A percentile compares a stretch with the other conserved stretches of the same genome.
Evolutionary conservation across 2,888 invertebrate species (phyloP).

Genomic region (Copidosoma aretas): DNA sequence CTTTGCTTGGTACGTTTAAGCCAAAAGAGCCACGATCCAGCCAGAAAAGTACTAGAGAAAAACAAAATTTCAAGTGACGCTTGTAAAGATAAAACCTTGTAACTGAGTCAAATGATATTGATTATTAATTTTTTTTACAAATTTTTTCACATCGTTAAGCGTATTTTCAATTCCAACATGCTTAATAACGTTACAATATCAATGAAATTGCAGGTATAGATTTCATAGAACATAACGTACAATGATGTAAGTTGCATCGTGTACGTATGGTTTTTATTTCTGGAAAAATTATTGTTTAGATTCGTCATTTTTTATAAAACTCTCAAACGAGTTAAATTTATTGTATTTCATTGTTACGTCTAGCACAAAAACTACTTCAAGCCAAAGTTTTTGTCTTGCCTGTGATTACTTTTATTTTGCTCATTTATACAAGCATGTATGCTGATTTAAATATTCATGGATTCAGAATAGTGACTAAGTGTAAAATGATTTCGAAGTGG

Average conservation of each 20-base stretch:
- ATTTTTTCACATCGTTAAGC: constrained; percentile 7
- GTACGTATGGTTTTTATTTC: constrained; percentile 37
- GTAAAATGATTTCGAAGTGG: constrained; percentile 23
- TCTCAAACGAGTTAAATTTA: constrained; percentile 19
- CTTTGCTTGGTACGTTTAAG: constrained; percentile 40
- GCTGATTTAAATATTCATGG: constrained; percentile 18
- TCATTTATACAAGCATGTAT: constrained; percentile 29
- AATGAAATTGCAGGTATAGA: constrained; percentile 39
- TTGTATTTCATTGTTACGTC: constrained; percentile 11
- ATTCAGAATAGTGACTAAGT: constrained; percentile 20
- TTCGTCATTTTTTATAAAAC: constrained; percentile 17
- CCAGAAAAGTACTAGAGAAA: constrained; percentile 15
- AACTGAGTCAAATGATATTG: neutral
- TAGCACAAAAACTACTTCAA: constrained; percentile 19
- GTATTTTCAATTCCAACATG: constrained; percentile 8
- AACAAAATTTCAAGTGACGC: constrained; percentile 20
- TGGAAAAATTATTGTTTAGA: constrained; percentile 3
- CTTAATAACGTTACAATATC: constrained; percentile 18
- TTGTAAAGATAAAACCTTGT: neutral
- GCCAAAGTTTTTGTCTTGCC: constrained; percentile 15
- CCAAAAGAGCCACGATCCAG: constrained; percentile 12
- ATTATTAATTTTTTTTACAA: neutral
- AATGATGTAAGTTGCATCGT: constrained; percentile 39
- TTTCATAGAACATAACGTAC: constrained; percentile 40
- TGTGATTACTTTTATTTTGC: neutral